Evolutionary conservation across 2,888 invertebrate genomes (phyloP), one percentile per base, ranked within the genome.

Genomic region (Ormia ochracea): DNA sequence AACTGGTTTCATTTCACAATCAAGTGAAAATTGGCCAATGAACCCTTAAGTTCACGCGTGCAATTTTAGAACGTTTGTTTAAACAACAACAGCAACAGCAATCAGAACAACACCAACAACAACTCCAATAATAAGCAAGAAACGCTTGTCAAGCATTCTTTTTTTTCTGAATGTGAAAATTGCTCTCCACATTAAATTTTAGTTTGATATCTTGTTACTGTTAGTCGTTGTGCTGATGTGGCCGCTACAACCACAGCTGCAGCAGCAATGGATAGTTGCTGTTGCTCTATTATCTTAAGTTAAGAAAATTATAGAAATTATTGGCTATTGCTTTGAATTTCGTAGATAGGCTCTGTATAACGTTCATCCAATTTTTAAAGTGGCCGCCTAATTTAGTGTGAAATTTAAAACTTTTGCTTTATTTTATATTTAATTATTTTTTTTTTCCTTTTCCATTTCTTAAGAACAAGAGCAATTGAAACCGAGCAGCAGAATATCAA

Each of bases 1-100:
- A 76, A 80, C 72, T 80, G 72, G 72, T 80, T 76, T 52, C 61
- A 65, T 56, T 59, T 59, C 33, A 65, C 76, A 63, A 80, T 80
- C 80, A 80, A 80, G 81, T 81, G 81, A 81, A 81, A 81, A 81
- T 81, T 81, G 81, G 81, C 81, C 81, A 81, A 81, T 78, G 81
- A 81, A 81, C 81, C 81, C 78, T 74, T 78, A 81, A 74, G 81
- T 81, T 81, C 81, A 81, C 81, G 81, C 81, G 81, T 80, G 80
- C 80, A 80, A 80, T 76, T 72, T 70, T 73, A 41, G 69, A 77
- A 77, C 68, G 66, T 79, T 74, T 65, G 26, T 59, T 19, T 9
- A 17, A 68, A 66, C 12, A n/a, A 7, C 48, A 50, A 14, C 48
- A 50, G n/a, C 48, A 26, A 26, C 23, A 50, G 7, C 7, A 45